A percentile compares a stretch with the other conserved stretches of the same genome.
Conservation (phyloP, 2,888 invertebrate species). For the Dynastes grantii region DNA sequence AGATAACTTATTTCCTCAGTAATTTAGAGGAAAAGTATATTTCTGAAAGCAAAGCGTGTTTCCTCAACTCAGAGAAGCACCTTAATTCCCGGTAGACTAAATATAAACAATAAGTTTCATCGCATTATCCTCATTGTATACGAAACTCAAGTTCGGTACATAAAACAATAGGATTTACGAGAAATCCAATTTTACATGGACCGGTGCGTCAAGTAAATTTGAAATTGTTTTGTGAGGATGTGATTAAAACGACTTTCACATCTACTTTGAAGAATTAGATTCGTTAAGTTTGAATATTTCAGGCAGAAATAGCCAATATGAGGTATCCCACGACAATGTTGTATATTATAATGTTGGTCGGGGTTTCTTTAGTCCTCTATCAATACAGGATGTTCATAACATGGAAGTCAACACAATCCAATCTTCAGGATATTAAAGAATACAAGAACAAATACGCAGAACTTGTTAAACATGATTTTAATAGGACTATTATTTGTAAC, state of each 20-base stretch:
- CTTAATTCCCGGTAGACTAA: too few relatives aligned
- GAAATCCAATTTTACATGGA: not conserved
- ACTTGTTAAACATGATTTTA: slow-evolving; percentile 50
- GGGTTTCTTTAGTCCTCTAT: slow-evolving; percentile 77
- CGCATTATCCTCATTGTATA: too few relatives aligned
- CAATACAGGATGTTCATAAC: slow-evolving; percentile 77
- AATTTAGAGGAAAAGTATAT: too few relatives aligned
- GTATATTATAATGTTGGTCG: slow-evolving; percentile 78
- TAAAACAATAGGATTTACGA: not conserved
- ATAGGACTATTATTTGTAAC: slow-evolving; percentile 55
- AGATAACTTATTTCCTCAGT: too few relatives aligned
- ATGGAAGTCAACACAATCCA: slow-evolving; percentile 67
- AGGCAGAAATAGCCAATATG: slow-evolving; percentile 64
- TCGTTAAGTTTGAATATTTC: slow-evolving; percentile 20
- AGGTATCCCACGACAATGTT: slow-evolving; percentile 75
- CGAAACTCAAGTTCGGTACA: not conserved
- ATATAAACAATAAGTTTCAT: too few relatives aligned
- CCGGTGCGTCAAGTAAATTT: not conserved
- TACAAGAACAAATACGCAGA: slow-evolving; percentile 29
- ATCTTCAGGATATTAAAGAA: slow-evolving; percentile 55
- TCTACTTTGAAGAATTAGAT: not conserved
- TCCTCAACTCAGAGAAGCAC: too few relatives aligned
- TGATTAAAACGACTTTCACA: not conserved
- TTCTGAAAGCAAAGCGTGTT: too few relatives aligned
- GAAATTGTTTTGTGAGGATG: not conserved